Base-by-base conservation (phyloP, 2,797 vertebrate species). In the Luscinia megarhynchos region DNA sequence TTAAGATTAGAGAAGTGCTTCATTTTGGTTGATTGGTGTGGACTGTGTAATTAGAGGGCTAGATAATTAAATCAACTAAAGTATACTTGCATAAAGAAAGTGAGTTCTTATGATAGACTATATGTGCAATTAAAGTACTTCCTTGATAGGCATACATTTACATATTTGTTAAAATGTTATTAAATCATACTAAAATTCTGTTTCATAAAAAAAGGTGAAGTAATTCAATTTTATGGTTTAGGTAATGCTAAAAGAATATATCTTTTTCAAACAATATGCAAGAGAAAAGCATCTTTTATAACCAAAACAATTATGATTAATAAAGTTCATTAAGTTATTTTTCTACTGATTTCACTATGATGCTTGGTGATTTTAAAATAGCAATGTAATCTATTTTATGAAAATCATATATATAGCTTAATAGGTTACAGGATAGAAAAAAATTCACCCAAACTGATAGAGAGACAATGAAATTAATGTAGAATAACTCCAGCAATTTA, bases 21-120 rank as follows among this genome's bases (percentile, higher is more conserved):
- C 74, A 80, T 97, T 97, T 96, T 92, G 61, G 50, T 95, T 97
- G 92, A 96, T 96, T 97, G 82, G 38, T 92, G 83, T 90, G 93
- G 82, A 89, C 77, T 96, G 7, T 81, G 22, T 97, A 97, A 97
- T 95, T 94, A 84, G 85, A 77, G 77, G 82, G 63, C 87, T 88
- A 80, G 90, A 93, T 94, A 95, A 96, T 97, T 93, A 97, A 96
- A 95, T 75, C 57, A 95, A 64, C 89, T 95, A 75, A 93, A 92
- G 89, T 91, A 64, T 23, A 88, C 62, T 95, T 85, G 27, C 70
- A 79, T 91, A 95, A 93, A 87, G 72, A 96, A 81, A 87, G 66
- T 90, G 86, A 92, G 41, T 96, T 92, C 67, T 95, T 90, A 68
- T 85, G 93, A 87, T 95, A 87, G 93, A 51, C 91, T 53, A 54